phyloP scores from a whole-genome alignment of 2,888 invertebrate species.

The Macaria liturata region DNA sequence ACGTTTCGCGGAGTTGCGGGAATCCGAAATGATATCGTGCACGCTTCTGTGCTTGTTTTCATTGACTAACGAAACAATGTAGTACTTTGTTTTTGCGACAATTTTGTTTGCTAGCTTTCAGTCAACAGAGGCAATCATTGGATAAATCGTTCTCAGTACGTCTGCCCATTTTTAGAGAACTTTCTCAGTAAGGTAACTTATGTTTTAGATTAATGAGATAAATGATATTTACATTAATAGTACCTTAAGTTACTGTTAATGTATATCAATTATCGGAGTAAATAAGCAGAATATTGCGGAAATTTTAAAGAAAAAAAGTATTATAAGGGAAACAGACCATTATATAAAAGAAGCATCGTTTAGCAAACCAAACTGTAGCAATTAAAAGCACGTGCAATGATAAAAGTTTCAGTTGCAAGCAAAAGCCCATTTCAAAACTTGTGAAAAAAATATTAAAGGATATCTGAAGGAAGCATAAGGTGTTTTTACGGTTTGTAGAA shows the following conservation, averaged over 20 bases:
- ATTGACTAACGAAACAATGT: slow-evolving; percentile 37
- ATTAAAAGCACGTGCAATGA: slow-evolving; percentile 27
- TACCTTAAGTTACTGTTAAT: no score
- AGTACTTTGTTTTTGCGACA: slow-evolving; percentile 7
- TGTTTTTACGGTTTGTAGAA: no score
- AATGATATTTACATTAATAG: no score
- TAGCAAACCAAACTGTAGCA: slow-evolving; percentile 13
- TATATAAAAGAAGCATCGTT: slow-evolving; percentile 12
- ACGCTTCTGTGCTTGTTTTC: slow-evolving; percentile 58
- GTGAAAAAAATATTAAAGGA: neutral
- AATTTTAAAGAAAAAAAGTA: no score
- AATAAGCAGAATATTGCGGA: no score
- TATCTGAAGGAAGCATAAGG: no score
- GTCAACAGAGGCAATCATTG: no score
- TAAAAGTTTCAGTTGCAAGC: slow-evolving; percentile 10
- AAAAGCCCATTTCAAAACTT: neutral
- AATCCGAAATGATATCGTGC: slow-evolving; percentile 49
- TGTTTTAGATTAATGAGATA: no score
- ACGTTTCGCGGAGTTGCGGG: slow-evolving; percentile 49
- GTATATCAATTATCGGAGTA: neutral
- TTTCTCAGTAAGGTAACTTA: no score
- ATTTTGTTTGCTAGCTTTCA: no score
- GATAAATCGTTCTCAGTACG: no score
- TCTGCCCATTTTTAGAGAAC: no score
- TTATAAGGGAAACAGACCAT: slow-evolving; percentile 18